Evolutionary conservation across 2,113 vertebrate species (phyloP).

Genomic region (Scytalopus superciliaris): DNA sequence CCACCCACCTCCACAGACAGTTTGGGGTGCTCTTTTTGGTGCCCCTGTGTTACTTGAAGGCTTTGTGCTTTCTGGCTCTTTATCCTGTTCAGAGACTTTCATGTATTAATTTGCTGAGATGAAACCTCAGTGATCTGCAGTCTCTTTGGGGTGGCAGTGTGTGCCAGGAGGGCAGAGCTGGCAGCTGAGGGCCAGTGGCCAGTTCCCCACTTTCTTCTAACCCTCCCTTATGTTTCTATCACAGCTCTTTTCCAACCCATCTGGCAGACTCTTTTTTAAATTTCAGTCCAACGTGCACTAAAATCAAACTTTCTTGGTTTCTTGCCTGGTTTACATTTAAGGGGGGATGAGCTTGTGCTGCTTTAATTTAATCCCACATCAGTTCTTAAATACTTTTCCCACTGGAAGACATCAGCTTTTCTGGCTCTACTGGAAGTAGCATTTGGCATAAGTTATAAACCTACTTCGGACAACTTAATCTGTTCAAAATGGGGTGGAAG

Average conservation of each 20-base stretch:
- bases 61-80: background rate
- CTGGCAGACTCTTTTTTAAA: background rate
- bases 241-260: background rate
- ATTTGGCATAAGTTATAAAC: background rate
- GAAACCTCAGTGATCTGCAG: background rate
- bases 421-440: background rate
- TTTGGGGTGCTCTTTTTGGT: background rate
- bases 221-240: background rate
- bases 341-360: background rate
- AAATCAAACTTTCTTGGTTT: background rate
- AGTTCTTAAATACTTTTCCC: background rate
- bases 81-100: background rate
- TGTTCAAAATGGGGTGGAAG: conserved; percentile 1
- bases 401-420: background rate
- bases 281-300: background rate
- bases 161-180: background rate
- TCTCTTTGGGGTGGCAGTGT: background rate
- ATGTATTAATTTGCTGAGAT: background rate
- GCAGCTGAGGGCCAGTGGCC: background rate
- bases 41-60: background rate
- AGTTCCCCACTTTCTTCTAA: background rate
- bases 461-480: background rate
- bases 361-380: background rate
- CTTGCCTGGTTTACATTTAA: background rate
- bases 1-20: background rate